Percentiles rank a stretch among this genome's conserved stretches.
Conservation (phyloP, 2,113 vertebrate genomes). For the Nesoenas mayeri region DNA sequence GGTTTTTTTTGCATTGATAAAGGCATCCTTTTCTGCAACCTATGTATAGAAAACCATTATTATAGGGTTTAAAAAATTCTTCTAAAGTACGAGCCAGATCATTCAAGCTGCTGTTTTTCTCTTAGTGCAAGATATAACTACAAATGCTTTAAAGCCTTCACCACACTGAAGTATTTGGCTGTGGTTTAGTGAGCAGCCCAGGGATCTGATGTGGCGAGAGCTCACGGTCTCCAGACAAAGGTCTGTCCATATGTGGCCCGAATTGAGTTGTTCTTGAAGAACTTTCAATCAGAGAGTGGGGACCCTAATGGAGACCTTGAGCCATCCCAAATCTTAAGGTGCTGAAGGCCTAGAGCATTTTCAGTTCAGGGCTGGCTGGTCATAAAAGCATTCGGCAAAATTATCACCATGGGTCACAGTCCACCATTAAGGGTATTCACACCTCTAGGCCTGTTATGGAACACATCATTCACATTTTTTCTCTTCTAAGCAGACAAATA, state of each 20-base stretch:
- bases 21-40: conserved; percentile 39
- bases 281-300: not conserved
- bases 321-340: not conserved
- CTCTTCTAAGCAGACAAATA: not conserved
- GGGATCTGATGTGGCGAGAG: not conserved
- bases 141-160: conserved; percentile 1
- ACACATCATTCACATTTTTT: not conserved
- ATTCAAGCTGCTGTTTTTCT: conserved; percentile 26
- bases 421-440: not conserved
- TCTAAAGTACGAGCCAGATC: conserved; percentile 34
- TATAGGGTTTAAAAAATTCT: conserved; percentile 44
- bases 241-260: not conserved
- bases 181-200: not conserved
- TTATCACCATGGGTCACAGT: not conserved
- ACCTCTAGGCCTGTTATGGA: not conserved
- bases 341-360: not conserved
- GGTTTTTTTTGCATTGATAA: conserved; percentile 12
- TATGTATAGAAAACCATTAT: conserved; percentile 63
- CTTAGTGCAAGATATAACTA: not conserved
- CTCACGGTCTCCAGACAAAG: not conserved
- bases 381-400: not conserved
- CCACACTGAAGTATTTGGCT: conserved; percentile 35
- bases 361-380: not conserved
- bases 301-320: not conserved
- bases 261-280: not conserved